Conservation (phyloP, 1,140 invertebrate species). For the Drosophila baimaii region DNA sequence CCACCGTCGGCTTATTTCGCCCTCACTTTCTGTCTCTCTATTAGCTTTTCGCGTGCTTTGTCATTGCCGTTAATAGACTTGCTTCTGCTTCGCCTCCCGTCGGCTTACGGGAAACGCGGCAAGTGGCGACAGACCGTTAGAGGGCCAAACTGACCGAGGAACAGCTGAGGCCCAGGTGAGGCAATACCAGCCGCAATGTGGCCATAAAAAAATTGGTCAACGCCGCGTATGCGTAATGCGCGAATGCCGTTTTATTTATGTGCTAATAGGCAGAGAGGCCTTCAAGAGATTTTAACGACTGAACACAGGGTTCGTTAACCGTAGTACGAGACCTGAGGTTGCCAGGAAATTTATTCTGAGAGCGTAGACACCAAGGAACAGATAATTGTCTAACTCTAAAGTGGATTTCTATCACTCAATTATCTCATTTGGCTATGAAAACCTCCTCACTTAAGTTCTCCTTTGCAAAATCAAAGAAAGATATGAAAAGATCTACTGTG, state of each 20-base stretch:
- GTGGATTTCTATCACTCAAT: no score
- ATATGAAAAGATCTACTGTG: neutral
- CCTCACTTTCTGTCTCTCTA: constrained; percentile 62
- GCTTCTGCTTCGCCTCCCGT: constrained; percentile 62
- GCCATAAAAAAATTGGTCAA: constrained; percentile 59
- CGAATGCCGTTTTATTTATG: constrained; percentile 52
- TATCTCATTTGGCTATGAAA: no score
- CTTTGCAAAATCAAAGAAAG: neutral
- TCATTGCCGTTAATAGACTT: constrained; percentile 82
- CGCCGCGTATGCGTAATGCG: constrained; percentile 67
- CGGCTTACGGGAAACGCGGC: constrained; percentile 10
- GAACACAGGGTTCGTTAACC: constrained; percentile 1
- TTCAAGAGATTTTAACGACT: constrained; percentile 17
- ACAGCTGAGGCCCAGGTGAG: constrained; percentile 49
- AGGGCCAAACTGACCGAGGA: constrained; percentile 62
- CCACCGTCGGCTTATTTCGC: constrained; percentile 7
- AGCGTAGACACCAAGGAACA: neutral
- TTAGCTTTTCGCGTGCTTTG: constrained; percentile 82
- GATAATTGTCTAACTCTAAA: no score
- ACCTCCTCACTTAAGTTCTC: no score
- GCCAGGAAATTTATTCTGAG: neutral
- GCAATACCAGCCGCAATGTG: neutral
- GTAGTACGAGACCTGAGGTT: neutral
- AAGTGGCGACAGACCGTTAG: constrained; percentile 41
- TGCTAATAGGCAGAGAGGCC: constrained; percentile 19